These are phyloP conservation scores for Micrasema minimum DNA, from an alignment of 1,140 invertebrate genomes.

Conservation along the genomic window DNA sequence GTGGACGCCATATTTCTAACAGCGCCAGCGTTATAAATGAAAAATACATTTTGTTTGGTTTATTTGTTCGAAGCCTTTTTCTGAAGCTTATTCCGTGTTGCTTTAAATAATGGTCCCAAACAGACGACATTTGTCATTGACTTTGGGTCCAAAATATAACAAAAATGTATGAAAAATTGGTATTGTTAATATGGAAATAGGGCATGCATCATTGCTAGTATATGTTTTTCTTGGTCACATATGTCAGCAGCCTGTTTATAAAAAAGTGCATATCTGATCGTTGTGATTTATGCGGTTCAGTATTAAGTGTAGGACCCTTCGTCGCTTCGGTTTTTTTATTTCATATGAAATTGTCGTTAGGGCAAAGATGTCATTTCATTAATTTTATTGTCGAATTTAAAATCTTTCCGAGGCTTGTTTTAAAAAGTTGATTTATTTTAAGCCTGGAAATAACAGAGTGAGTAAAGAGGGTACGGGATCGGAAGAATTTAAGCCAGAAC, in stretches of 20 bases:
- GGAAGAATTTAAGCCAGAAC: too few species aligned
- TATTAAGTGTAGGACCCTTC: slow-evolving; percentile 26
- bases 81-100: slow-evolving; percentile 1
- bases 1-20: not conserved
- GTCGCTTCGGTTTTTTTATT: slow-evolving; percentile 35
- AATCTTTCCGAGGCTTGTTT: not conserved
- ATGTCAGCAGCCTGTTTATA: slow-evolving; percentile 33
- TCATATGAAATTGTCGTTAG: slow-evolving; percentile 36
- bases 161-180: slow-evolving; percentile 40
- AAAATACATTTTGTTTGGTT: too few species aligned
- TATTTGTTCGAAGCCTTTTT: too few species aligned
- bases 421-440: not conserved
- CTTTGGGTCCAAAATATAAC: slow-evolving; percentile 8
- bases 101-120: slow-evolving; percentile 25
- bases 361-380: slow-evolving; percentile 36
- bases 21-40: too few species aligned
- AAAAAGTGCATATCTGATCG: slow-evolving; percentile 40
- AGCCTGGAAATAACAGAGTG: not conserved
- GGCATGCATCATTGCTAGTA: slow-evolving; percentile 38
- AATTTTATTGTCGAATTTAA: slow-evolving; percentile 24
- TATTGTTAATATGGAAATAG: slow-evolving; percentile 39
- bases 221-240: slow-evolving; percentile 36
- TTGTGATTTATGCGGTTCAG: slow-evolving; percentile 31
- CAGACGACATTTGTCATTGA: slow-evolving; percentile 37
- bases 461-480: not conserved